A percentile compares a stretch with the other conserved stretches of the same genome.
Conservation (phyloP, 2,113 vertebrate genomes). For the Clarias gariepinus region DNA sequence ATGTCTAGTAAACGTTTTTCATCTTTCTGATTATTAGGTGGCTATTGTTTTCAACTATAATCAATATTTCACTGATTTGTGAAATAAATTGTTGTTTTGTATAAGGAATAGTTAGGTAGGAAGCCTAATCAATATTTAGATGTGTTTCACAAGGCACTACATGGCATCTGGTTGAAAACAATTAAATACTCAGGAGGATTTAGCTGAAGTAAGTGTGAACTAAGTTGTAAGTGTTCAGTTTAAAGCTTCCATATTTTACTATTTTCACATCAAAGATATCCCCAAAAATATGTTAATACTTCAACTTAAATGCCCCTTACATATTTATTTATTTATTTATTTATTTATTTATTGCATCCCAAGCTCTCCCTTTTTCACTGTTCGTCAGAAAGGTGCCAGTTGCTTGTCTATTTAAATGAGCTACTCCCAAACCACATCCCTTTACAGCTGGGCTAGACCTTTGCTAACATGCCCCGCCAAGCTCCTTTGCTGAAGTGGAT, state of each 20-base stretch:
- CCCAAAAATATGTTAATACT: too few species aligned
- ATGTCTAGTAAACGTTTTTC: background rate
- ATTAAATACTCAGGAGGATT: background rate
- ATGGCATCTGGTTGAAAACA: background rate
- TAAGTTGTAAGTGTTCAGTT: background rate
- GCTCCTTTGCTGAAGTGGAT: too few species aligned
- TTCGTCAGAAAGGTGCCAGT: too few species aligned
- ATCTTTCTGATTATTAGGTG: conserved; percentile 2
- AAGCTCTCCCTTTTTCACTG: too few species aligned
- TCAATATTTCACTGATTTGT: background rate
- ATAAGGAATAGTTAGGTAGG: background rate
- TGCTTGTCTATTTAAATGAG: too few species aligned
- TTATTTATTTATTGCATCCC: too few species aligned
- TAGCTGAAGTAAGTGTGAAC: background rate
- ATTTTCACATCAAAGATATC: too few species aligned
- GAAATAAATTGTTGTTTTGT: background rate
- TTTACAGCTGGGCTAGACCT: too few species aligned
- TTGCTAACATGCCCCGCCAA: too few species aligned
- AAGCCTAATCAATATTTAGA: background rate
- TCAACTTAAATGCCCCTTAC: too few species aligned
- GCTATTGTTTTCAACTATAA: background rate
- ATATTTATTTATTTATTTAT: too few species aligned
- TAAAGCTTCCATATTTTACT: background rate
- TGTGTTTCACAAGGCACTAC: background rate
- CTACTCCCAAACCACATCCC: too few species aligned